phyloP scores from a whole-genome alignment of 2,113 vertebrate genomes.

The Mormoops blainvillei region DNA sequence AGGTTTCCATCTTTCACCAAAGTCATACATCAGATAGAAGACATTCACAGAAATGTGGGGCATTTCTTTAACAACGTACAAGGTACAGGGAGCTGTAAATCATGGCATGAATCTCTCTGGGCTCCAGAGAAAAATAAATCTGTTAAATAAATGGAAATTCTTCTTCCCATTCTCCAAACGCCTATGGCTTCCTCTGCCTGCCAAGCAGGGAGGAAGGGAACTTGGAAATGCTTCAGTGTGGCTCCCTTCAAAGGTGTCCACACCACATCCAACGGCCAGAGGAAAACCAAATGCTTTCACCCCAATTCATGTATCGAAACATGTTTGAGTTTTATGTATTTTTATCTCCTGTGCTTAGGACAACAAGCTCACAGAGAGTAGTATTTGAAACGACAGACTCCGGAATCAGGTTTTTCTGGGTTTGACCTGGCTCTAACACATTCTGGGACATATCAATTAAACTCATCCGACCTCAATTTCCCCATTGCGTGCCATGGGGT shows the following conservation, averaged over 20 bases:
- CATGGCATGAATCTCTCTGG: neutral
- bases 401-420: neutral
- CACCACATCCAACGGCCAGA: neutral
- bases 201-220: neutral
- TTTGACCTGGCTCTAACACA: neutral
- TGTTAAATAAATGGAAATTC: neutral
- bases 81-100: neutral
- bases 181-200: neutral
- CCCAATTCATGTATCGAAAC: neutral
- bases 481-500: neutral
- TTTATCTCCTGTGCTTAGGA: neutral
- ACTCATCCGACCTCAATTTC: neutral
- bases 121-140: neutral
- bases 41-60: neutral
- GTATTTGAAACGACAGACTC: neutral
- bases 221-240: rapidly evolving
- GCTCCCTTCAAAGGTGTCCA: neutral
- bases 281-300: neutral
- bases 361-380: neutral
- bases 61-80: neutral
- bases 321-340: neutral
- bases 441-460: neutral
- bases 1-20: neutral
- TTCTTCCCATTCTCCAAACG: neutral
- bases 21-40: neutral